Percentiles rank a stretch among this genome's conserved stretches.
Conservation (phyloP, 35 echinoderm and acorn worm genomes). For the Heliocidaris tuberculata region DNA sequence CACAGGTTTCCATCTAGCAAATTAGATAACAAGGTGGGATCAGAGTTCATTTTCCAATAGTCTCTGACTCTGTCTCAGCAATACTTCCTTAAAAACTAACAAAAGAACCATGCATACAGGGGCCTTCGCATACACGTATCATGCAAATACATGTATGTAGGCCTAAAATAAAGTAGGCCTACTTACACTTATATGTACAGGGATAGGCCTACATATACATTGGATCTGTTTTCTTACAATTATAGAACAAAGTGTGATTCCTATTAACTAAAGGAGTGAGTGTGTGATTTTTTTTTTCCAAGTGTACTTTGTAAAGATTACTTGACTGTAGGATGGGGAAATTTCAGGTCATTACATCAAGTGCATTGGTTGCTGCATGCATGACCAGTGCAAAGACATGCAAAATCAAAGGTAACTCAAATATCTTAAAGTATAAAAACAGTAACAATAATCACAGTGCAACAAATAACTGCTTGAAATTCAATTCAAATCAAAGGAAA, state of each 20-base stretch:
- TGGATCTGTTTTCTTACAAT: no score
- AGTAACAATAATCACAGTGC: slow-evolving; percentile 30
- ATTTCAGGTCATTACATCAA: not conserved
- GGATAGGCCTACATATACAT: no score
- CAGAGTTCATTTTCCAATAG: not conserved
- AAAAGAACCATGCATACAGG: not conserved
- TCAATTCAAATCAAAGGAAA: slow-evolving; percentile 19
- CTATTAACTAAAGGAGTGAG: no score
- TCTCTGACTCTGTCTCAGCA: not conserved
- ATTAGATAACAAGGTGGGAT: not conserved
- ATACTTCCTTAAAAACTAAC: slow-evolving; percentile 1
- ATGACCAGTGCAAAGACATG: slow-evolving; percentile 22
- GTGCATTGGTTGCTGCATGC: slow-evolving; percentile 30
- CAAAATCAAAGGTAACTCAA: slow-evolving; percentile 10
- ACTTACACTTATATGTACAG: no score
- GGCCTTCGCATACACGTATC: not conserved
- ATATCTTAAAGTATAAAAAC: not conserved
- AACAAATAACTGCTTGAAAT: slow-evolving; percentile 20
- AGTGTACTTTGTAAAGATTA: no score
- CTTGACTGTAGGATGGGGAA: no score
- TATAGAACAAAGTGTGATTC: no score
- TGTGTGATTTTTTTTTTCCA: not conserved
- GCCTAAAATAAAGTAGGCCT: not conserved
- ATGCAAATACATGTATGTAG: slow-evolving; percentile 18
- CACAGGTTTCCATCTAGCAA: not conserved